A percentile compares a stretch with the other conserved stretches of the same genome.
phyloP scores from a whole-genome alignment of 2,113 vertebrate species.

The Lutjanus erythropterus region DNA sequence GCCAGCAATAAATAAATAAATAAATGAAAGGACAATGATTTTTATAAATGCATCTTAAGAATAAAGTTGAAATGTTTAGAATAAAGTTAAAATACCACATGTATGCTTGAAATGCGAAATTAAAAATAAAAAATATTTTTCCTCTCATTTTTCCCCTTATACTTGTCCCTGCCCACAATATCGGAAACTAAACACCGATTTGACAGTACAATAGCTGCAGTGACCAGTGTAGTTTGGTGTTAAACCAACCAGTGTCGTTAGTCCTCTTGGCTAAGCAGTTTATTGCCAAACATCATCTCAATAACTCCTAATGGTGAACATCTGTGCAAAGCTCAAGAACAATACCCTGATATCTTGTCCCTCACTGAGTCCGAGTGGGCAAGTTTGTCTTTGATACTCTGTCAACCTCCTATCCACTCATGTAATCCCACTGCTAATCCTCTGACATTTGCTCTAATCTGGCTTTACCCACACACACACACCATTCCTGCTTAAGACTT shows the following conservation, averaged over 20 bases:
- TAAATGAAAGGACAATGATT: too few species aligned
- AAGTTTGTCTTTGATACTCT: slow-evolving; percentile 14
- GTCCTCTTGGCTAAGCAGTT: neutral
- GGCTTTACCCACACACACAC: slow-evolving; percentile 1
- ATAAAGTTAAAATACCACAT: too few species aligned
- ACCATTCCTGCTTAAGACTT: neutral
- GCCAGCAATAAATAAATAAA: too few species aligned
- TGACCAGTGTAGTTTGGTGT: neutral
- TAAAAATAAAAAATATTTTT: too few species aligned
- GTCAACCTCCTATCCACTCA: neutral
- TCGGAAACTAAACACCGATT: too few species aligned
- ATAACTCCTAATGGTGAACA: slow-evolving; percentile 15
- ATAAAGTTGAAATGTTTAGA: too few species aligned
- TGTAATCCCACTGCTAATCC: slow-evolving; percentile 57
- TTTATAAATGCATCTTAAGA: too few species aligned
- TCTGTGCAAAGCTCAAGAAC: slow-evolving; percentile 18
- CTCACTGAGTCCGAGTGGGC: slow-evolving; percentile 4
- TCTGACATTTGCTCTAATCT: slow-evolving; percentile 53
- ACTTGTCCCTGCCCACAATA: too few species aligned
- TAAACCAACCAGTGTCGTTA: neutral
- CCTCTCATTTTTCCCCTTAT: too few species aligned
- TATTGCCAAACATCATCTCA: neutral
- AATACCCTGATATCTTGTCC: slow-evolving; percentile 8
- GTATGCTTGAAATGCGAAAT: too few species aligned
- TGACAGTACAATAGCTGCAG: neutral